These are phyloP conservation scores for Drosophila mayaguana DNA, from an alignment of 2,888 invertebrate genomes.

Conservation along the genomic window DNA sequence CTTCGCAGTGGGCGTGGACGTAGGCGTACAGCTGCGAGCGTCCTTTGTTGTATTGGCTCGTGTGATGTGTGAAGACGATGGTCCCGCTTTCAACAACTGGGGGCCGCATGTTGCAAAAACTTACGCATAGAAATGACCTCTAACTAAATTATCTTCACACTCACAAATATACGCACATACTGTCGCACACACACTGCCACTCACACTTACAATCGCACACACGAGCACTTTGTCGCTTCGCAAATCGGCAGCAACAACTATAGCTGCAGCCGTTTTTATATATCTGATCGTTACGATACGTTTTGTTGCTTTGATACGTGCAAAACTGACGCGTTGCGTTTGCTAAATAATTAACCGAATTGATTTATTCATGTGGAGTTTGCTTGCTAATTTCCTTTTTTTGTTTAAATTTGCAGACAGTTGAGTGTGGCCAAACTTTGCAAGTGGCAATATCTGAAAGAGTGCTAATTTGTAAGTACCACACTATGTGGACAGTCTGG, in stretches of 20 bases:
- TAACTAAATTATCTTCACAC: conserved; percentile 60
- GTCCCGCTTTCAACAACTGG: conserved; percentile 51
- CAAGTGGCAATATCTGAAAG: conserved; percentile 5
- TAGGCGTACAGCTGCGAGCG: conserved; percentile 56
- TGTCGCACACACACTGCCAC: conserved; percentile 7
- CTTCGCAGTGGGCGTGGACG: conserved; percentile 47
- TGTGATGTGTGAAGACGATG: conserved; percentile 27
- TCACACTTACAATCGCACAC: conserved; percentile 25
- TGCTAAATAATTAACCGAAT: conserved; percentile 24
- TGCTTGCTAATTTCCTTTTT: conserved; percentile 57
- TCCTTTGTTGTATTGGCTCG: conserved; percentile 51
- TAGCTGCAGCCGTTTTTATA: conserved; percentile 1
- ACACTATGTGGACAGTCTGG: conserved; percentile 17
- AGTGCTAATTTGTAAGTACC: not conserved
- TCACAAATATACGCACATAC: conserved; percentile 25
- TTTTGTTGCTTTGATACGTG: conserved; percentile 29
- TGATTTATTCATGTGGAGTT: conserved; percentile 30
- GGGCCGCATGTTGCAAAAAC: conserved; percentile 72
- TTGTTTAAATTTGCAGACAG: conserved; percentile 74
- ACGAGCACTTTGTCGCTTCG: conserved; percentile 50
- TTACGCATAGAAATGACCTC: conserved; percentile 67
- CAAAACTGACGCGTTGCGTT: conserved; percentile 48
- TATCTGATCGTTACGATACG: conserved; percentile 27
- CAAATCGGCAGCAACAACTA: conserved; percentile 51
- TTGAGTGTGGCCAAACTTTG: conserved; percentile 49